phyloP scores from a whole-genome alignment of 1,140 invertebrate genomes.

The Samia ricini region DNA sequence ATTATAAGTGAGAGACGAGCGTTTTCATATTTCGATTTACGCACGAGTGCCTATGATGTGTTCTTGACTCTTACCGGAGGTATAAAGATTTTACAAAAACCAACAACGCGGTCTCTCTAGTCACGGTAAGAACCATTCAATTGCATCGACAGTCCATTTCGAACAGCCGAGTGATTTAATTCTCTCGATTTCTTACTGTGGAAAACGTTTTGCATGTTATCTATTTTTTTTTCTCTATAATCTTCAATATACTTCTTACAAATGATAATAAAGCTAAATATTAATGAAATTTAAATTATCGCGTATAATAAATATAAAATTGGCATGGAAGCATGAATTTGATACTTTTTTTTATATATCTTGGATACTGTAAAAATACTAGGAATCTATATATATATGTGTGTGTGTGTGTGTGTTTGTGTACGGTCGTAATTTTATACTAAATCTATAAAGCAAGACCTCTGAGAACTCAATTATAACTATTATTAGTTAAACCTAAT shows the following conservation, averaged over 20 bases:
- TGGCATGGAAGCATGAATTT: not conserved
- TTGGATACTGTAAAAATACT: not conserved
- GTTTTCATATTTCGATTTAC: slow-evolving; percentile 41
- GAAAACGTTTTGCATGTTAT: not conserved
- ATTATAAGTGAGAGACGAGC: slow-evolving; percentile 9
- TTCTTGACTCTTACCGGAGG: slow-evolving; percentile 9
- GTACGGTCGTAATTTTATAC: no score
- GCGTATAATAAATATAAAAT: not conserved
- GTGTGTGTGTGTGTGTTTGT: no score
- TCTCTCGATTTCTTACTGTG: slow-evolving; percentile 6
- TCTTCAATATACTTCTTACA: not conserved
- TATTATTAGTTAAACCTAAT: no score
- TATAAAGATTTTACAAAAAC: slow-evolving; percentile 29
- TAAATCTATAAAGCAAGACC: not conserved
- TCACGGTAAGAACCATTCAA: not conserved
- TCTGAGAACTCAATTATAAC: no score
- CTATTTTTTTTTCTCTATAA: not conserved
- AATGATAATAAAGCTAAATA: not conserved
- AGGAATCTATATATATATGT: no score
- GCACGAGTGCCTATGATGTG: slow-evolving; percentile 26
- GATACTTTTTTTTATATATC: not conserved
- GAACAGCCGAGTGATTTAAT: slow-evolving; percentile 3
- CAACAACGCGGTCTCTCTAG: slow-evolving; percentile 7
- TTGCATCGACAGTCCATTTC: slow-evolving; percentile 5
- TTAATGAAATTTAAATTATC: not conserved